Evolutionary conservation across 2,888 invertebrate genomes (phyloP), one percentile per base, ranked within the genome.

Genomic region (Amphipyra berbera): DNA sequence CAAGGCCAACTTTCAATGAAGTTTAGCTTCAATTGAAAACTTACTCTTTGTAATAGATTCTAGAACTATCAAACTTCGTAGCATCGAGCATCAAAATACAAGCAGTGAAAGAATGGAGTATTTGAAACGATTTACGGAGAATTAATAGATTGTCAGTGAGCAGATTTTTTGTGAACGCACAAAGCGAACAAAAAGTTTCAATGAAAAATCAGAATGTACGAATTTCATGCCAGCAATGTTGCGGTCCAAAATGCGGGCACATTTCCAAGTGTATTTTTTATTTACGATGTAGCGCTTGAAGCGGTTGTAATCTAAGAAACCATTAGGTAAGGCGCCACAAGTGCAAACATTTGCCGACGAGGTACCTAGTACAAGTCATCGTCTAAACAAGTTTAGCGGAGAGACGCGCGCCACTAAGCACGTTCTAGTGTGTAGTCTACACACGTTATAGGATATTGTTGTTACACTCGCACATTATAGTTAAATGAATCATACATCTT

Each of bases 291-390:
- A 41, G 46, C 47, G 21, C 12, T 44, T 54, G 30, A 52, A 41
- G 57, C 54, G 15, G 41, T n/a, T 48, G 45, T 45, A 62, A 61
- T 74, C 53, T 59, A 52, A 53, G 61, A 56, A 64, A 59, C 60
- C 68, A 61, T 54, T 65, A 62, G 38, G 48, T 67, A 41, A 66
- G 69, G 15, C 44, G 57, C 58, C 62, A 63, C 68, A 56, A 71
- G 61, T 55, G 67, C 61, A 82, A 79, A 78, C 73, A 73, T 80
- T 69, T 64, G 55, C 74, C 47, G 42, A 55, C 58, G 47, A 21
- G n/a, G 35, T 27, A 57, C 4, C 27, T 5, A 7, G 37, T 60
- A 56, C 49, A 59, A 53, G 54, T 66, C 68, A 47, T 45, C 48
- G 48, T 42, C 54, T 62, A 61, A 64, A 71, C 54, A 72, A 68